Conservation (phyloP, 2,888 invertebrate species). For the Dicranocentrus wangi region DNA sequence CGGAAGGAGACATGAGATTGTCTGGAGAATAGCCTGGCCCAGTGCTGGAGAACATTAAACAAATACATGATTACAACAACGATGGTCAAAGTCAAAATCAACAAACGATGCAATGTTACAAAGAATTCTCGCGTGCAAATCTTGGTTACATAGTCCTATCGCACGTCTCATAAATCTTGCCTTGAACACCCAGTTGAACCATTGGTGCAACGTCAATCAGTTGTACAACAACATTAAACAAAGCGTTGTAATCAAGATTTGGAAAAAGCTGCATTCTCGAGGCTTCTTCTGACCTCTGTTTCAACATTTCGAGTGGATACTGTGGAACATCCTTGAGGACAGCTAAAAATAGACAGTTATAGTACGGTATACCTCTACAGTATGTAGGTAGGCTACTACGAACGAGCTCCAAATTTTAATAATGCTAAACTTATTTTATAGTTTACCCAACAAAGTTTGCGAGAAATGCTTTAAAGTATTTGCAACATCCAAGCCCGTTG, state of each 20-base stretch:
- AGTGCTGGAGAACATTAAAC: conserved; percentile 80
- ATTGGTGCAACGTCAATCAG: conserved; percentile 94
- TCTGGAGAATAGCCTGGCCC: conserved; percentile 93
- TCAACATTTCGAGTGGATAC: conserved; percentile 92
- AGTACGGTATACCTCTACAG: too few relatives aligned
- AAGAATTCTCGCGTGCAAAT: too few relatives aligned
- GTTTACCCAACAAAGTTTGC: conserved; percentile 91
- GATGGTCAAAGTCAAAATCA: too few relatives aligned
- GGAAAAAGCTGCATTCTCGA: conserved; percentile 94
- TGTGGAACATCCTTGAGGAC: conserved; percentile 97
- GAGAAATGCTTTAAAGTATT: conserved; percentile 99
- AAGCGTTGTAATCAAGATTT: conserved; percentile 95
- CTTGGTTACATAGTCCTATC: too few relatives aligned
- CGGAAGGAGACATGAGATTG: conserved; percentile 93
- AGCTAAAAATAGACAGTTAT: conserved; percentile 78
- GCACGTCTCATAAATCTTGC: too few relatives aligned
- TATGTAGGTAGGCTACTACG: too few relatives aligned
- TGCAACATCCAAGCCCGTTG: conserved; percentile 95
- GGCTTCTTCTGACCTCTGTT: conserved; percentile 88
- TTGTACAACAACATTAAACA: conserved; percentile 92
- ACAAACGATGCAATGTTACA: too few relatives aligned
- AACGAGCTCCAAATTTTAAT: too few relatives aligned
- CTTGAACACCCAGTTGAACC: conserved; percentile 89
- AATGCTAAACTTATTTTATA: too few relatives aligned
- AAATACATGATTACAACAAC: conserved; percentile 73